Evolutionary conservation across 2,797 vertebrate species (phyloP).

Genomic region (Spinus pinus): DNA sequence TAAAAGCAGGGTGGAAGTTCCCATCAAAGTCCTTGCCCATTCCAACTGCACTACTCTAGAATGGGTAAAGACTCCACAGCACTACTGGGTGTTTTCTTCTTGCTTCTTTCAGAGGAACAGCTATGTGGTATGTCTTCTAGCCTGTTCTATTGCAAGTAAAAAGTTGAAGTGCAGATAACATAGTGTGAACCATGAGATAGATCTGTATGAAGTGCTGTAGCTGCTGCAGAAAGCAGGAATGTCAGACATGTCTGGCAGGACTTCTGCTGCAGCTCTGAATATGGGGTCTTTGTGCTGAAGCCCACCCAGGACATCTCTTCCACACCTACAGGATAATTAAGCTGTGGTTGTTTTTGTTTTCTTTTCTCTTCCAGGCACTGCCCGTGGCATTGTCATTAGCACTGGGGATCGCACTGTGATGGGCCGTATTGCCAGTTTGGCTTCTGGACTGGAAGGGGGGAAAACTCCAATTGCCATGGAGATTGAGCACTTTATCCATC

Average conservation of each 20-base stretch:
- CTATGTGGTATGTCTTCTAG: fast-evolving
- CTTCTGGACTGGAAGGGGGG: conserved; percentile 92
- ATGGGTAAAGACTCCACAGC: not conserved
- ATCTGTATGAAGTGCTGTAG: not conserved
- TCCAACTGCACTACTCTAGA: not conserved
- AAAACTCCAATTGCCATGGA: conserved; percentile 92
- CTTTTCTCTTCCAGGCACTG: conserved; percentile 81
- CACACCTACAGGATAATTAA: not conserved
- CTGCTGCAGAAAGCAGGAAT: not conserved
- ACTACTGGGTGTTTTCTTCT: not conserved
- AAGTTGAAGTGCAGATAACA: not conserved
- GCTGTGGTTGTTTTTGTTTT: not conserved
- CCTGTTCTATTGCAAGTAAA: not conserved
- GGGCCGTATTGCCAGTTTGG: conserved; percentile 94
- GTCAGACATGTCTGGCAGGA: not conserved
- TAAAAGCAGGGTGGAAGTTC: not conserved
- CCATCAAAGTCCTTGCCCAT: not conserved
- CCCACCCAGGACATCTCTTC: not conserved
- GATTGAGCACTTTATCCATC: conserved; percentile 95
- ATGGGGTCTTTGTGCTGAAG: not conserved
- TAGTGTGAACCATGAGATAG: not conserved
- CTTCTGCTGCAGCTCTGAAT: not conserved
- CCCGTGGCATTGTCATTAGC: conserved; percentile 91
- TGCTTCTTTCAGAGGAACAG: not conserved
- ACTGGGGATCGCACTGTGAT: conserved; percentile 95